Percentiles rank a stretch among this genome's conserved stretches.
phyloP scores from a whole-genome alignment of 2,113 vertebrate genomes.

The Colossoma macropomum region DNA sequence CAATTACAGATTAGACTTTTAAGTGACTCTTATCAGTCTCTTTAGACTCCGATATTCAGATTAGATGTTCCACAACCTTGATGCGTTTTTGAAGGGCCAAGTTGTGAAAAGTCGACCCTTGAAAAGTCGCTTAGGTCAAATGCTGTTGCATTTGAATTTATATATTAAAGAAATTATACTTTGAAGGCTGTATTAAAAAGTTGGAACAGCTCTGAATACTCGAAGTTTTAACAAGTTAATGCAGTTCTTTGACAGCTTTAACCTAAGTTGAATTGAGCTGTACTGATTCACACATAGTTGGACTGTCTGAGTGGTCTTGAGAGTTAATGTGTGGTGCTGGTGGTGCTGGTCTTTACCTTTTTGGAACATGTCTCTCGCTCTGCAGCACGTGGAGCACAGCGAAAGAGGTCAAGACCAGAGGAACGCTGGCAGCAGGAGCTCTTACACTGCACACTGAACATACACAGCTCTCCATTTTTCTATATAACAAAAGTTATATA shows the following conservation, averaged over 20 bases:
- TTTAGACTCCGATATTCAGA: background rate
- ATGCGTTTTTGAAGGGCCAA: background rate
- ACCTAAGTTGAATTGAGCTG: too few species aligned
- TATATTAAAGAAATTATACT: background rate
- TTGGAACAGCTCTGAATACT: background rate
- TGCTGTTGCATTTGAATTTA: background rate
- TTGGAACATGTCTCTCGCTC: conserved; percentile 77
- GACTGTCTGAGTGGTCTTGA: too few species aligned
- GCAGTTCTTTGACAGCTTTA: too few species aligned
- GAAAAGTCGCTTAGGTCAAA: background rate
- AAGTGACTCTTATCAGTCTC: background rate
- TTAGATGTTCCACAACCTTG: background rate
- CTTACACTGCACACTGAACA: conserved; percentile 78
- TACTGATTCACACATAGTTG: too few species aligned
- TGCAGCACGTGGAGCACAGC: conserved; percentile 65
- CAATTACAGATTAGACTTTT: background rate
- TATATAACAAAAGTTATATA: conserved; percentile 52
- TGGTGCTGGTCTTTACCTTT: conserved; percentile 53
- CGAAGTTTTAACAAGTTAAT: too few species aligned
- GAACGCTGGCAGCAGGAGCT: conserved; percentile 72
- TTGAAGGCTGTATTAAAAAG: background rate
- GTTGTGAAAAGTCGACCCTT: background rate
- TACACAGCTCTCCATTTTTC: conserved; percentile 76
- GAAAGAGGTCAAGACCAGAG: conserved; percentile 64
- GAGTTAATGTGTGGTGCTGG: background rate